A percentile compares a stretch with the other conserved stretches of the same genome.
phyloP scores from a whole-genome alignment of 1,140 invertebrate genomes.

The Drosophila leontia region DNA sequence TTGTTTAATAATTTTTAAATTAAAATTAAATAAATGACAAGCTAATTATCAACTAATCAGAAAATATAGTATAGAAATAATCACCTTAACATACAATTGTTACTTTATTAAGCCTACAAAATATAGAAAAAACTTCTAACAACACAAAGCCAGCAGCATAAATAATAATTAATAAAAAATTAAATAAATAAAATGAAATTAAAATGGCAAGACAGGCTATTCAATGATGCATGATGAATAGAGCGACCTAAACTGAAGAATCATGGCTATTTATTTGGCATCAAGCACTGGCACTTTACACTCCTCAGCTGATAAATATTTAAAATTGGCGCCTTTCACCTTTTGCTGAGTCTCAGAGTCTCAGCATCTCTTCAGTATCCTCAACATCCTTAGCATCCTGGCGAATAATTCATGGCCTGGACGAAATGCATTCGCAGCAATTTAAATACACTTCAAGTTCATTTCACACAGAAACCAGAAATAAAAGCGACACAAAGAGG shows the following conservation, averaged over 20 bases:
- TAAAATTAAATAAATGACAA: too few relatives aligned
- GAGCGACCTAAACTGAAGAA: neutral
- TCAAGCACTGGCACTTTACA: slow-evolving; percentile 3
- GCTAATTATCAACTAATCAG: too few relatives aligned
- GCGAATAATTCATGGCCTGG: slow-evolving; percentile 17
- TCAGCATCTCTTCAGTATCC: neutral
- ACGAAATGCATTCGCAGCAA: slow-evolving; percentile 30
- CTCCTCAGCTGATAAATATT: slow-evolving; percentile 27
- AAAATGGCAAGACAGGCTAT: neutral
- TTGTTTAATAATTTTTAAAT: too few relatives aligned
- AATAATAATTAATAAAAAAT: neutral
- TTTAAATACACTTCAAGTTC: slow-evolving; percentile 33
- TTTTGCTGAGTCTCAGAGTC: neutral
- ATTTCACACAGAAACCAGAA: slow-evolving; percentile 22
- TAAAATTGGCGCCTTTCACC: slow-evolving; percentile 27
- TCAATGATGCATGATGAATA: neutral
- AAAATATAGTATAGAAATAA: neutral
- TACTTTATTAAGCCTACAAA: neutral
- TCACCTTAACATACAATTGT: neutral
- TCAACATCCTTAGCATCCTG: slow-evolving; percentile 2
- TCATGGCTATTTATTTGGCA: slow-evolving; percentile 18
- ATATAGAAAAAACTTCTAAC: neutral
- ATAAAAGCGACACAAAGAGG: slow-evolving; percentile 29
- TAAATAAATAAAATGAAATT: neutral
- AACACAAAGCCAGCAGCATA: neutral